Conservation (phyloP, 2,888 invertebrate species). For the Lottia gigantea region DNA sequence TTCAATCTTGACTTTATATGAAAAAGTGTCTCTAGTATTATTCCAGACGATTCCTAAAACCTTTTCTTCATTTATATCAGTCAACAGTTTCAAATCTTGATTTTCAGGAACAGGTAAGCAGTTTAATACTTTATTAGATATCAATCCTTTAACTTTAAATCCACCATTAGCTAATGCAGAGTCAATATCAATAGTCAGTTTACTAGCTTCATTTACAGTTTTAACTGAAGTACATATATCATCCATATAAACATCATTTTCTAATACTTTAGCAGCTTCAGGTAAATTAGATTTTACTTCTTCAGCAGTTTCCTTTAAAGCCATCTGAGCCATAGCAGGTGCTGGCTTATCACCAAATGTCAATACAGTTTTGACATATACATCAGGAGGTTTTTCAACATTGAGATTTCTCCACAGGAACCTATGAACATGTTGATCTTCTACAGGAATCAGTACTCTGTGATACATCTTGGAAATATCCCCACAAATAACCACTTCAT, state of each 20-base stretch:
- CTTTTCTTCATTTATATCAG: neutral
- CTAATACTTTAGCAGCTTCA: no score
- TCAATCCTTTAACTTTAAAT: neutral
- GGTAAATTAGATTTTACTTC: no score
- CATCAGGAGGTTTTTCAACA: slow-evolving; percentile 13
- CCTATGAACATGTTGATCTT: slow-evolving; percentile 17
- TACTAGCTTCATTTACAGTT: neutral
- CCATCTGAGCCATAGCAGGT: slow-evolving; percentile 17
- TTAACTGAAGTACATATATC: neutral
- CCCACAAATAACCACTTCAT: neutral
- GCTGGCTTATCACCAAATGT: slow-evolving; percentile 20
- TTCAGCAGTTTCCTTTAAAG: neutral
- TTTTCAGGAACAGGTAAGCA: neutral
- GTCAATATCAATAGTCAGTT: neutral
- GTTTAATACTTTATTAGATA: neutral
- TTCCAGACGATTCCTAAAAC: neutral
- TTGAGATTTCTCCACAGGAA: slow-evolving; percentile 21
- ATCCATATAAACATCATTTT: neutral
- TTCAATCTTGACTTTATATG: neutral
- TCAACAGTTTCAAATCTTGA: neutral
- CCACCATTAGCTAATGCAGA: neutral
- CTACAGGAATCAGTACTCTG: slow-evolving; percentile 6
- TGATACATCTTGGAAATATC: slow-evolving; percentile 23
- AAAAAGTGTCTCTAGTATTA: neutral
- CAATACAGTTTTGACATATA: slow-evolving; percentile 16